Conservation (phyloP, 1,140 invertebrate genomes). For the Philaenus spumarius region DNA sequence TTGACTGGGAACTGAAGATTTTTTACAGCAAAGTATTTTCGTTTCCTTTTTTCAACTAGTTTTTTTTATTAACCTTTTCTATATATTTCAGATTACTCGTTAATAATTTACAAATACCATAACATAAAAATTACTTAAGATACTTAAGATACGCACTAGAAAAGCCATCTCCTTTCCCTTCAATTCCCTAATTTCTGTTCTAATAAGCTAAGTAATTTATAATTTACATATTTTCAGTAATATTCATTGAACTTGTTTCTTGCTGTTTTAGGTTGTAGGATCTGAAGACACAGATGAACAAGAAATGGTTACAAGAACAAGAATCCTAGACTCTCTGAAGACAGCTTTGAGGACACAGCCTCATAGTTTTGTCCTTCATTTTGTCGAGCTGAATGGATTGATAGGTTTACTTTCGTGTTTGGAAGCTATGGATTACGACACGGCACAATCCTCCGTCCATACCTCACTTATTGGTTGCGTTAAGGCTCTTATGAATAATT, state of each 20-base stretch:
- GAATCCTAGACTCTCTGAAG: constrained; percentile 83
- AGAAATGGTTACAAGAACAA: constrained; percentile 50
- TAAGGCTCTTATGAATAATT: constrained; percentile 97
- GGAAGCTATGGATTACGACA: constrained; percentile 74
- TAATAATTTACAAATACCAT: no score
- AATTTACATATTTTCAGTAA: no score
- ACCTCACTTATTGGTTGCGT: constrained; percentile 87
- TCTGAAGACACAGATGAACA: constrained; percentile 44
- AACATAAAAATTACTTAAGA: no score
- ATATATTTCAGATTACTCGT: no score
- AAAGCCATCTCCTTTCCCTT: no score
- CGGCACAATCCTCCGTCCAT: constrained; percentile 77
- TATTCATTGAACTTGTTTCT: background rate
- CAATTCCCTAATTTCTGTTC: no score
- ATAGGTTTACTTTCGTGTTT: constrained; percentile 73
- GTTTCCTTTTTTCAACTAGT: no score
- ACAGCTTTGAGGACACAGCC: constrained; percentile 89
- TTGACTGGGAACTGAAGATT: no score
- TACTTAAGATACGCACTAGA: no score
- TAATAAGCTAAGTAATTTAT: no score
- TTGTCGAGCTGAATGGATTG: constrained; percentile 84
- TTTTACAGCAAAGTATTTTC: no score
- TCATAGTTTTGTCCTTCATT: constrained; percentile 92
- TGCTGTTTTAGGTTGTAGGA: constrained; percentile 15
- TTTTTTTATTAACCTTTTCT: no score